phyloP scores from a whole-genome alignment of 2,113 vertebrate genomes.

The Arizona elegans region DNA sequence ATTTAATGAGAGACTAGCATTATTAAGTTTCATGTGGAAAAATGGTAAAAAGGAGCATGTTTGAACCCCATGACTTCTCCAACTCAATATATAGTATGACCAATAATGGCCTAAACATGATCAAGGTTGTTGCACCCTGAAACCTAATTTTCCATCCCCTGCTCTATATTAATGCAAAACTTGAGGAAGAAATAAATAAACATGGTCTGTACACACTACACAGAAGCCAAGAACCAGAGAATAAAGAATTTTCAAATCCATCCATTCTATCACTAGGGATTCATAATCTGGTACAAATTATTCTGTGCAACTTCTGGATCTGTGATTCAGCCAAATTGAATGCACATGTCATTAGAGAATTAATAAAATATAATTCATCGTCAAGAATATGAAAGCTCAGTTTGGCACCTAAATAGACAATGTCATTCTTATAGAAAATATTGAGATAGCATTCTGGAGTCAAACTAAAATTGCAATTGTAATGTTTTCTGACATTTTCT shows the following conservation, averaged over 20 bases:
- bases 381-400: slow-evolving; percentile 20
- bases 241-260: background rate
- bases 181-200: background rate
- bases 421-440: slow-evolving; percentile 43
- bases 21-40: background rate
- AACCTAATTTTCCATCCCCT: background rate
- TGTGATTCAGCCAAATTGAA: background rate
- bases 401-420: slow-evolving; percentile 44
- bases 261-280: background rate
- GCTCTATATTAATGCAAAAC: background rate
- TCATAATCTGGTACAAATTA: background rate
- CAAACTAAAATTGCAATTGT: slow-evolving; percentile 69
- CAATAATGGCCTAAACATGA: background rate
- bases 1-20: background rate
- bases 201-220: background rate
- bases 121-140: background rate
- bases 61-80: background rate
- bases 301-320: background rate
- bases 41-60: background rate
- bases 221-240: background rate
- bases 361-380: background rate
- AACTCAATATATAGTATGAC: background rate
- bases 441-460: slow-evolving; percentile 57
- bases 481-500: slow-evolving; percentile 65
- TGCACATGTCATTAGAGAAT: background rate